Conservation (phyloP, 2,797 vertebrate species). For the Phoeniculus purpureus region DNA sequence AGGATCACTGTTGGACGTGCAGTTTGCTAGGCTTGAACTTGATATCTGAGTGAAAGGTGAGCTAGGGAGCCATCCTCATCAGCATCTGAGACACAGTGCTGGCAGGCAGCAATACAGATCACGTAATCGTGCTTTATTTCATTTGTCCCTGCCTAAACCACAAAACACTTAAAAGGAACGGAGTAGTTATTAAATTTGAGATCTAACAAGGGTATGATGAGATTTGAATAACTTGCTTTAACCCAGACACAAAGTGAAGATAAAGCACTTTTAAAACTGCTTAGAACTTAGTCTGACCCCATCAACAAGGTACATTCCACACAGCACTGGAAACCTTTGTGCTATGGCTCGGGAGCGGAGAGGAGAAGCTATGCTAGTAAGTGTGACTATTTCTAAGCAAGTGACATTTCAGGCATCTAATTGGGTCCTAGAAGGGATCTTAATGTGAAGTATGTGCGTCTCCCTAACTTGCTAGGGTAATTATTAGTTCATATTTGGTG, state of each 20-base stretch:
- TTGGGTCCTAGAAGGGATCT: constrained; percentile 19
- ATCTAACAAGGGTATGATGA: neutral
- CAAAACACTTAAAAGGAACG: neutral
- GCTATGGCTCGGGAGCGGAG: neutral
- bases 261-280: neutral
- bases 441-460: constrained; percentile 3
- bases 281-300: neutral
- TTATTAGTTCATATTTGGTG: constrained; percentile 9
- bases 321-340: neutral
- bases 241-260: neutral
- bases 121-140: neutral
- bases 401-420: constrained; percentile 16
- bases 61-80: neutral
- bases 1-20: neutral
- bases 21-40: neutral
- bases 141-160: neutral
- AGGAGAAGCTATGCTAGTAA: neutral
- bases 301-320: neutral
- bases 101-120: neutral
- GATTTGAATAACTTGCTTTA: neutral
- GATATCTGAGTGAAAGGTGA: neutral
- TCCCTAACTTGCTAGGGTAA: neutral
- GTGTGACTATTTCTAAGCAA: neutral
- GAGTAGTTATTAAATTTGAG: neutral
- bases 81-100: neutral